These are phyloP conservation scores for Gobiocypris rarus DNA, from an alignment of 2,113 vertebrate genomes.

Conservation along the genomic window DNA sequence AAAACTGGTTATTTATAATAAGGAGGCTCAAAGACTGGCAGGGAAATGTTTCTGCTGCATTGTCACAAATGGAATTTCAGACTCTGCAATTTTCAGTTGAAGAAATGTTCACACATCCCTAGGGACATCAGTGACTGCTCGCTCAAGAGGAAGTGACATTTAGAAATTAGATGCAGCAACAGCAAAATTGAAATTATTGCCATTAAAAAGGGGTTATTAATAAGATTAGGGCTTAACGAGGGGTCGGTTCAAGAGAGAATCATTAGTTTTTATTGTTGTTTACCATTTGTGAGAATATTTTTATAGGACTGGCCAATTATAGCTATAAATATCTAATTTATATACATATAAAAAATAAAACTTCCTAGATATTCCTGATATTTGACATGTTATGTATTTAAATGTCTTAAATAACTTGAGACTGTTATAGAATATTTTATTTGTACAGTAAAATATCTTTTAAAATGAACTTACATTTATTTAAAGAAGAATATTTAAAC, in stretches of 20 bases:
- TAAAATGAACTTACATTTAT: no score
- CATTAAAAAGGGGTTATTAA: constrained; percentile 28
- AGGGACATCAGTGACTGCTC: constrained; percentile 8
- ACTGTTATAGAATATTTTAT: no score
- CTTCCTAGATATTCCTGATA: no score
- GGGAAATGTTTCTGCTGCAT: constrained; percentile 14
- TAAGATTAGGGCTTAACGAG: neutral
- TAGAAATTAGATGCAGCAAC: constrained; percentile 28
- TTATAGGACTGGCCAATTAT: neutral
- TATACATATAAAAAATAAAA: no score
- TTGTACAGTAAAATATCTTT: no score
- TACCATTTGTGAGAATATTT: neutral
- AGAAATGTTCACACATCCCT: constrained; percentile 25
- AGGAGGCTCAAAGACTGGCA: constrained; percentile 29
- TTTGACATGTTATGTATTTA: no score
- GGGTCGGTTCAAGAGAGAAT: neutral
- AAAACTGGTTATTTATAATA: constrained; percentile 63
- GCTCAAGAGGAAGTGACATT: constrained; percentile 36
- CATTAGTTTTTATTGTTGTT: neutral
- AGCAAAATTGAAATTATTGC: constrained; percentile 28
- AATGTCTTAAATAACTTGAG: no score
- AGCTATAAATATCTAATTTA: neutral
- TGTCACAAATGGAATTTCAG: constrained; percentile 32
- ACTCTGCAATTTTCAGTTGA: constrained; percentile 26
- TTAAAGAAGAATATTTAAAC: no score